These are phyloP conservation scores for Carassius auratus DNA, from an alignment of 2,113 vertebrate species.

Conservation along the genomic window DNA sequence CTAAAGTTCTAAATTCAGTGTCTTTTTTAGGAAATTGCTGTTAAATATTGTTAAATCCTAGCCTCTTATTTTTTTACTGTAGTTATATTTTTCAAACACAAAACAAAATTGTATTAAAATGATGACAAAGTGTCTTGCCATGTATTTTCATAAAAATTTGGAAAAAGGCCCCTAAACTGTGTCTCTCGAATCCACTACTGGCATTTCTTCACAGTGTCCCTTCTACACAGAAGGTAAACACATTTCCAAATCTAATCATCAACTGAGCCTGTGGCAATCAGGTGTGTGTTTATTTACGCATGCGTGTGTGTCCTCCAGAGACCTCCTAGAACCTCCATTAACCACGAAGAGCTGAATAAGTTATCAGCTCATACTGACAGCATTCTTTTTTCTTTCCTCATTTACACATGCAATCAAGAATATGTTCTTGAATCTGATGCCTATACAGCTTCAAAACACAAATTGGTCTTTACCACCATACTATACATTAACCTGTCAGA, in stretches of 20 bases:
- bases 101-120: not conserved
- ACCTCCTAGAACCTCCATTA: conserved; percentile 59
- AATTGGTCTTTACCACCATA: not conserved
- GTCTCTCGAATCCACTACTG: conserved; percentile 20
- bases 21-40: not conserved
- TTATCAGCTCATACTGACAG: conserved; percentile 48
- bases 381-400: conserved; percentile 14
- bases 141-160: not conserved
- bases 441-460: not conserved
- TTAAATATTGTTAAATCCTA: not conserved
- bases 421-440: not conserved
- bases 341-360: conserved; percentile 46
- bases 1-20: not conserved
- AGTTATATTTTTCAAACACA: not conserved
- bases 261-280: conserved; percentile 48
- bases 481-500: not conserved
- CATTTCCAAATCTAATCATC: conserved; percentile 58
- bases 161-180: not conserved
- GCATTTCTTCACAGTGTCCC: conserved; percentile 55
- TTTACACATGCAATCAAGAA: conserved; percentile 28
- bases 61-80: not conserved
- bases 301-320: conserved; percentile 38
- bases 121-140: not conserved
- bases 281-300: conserved; percentile 42
- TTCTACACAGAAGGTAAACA: conserved; percentile 57